phyloP scores from a whole-genome alignment of 2,113 vertebrate genomes.

The Halcyon senegalensis region DNA sequence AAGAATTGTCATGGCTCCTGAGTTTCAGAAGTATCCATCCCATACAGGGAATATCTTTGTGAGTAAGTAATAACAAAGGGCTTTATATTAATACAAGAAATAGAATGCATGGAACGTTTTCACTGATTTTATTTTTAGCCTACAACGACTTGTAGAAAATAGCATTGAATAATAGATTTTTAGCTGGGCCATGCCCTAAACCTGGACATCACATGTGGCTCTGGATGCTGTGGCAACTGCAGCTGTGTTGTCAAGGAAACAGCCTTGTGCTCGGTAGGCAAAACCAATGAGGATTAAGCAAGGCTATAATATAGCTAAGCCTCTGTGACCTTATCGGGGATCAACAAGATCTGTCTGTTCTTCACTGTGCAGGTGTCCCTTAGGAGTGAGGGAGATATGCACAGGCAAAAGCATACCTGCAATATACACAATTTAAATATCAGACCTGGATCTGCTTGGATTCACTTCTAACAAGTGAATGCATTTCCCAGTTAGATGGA shows the following conservation, averaged over 20 bases:
- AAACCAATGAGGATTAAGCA: slow-evolving; percentile 81
- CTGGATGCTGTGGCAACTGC: slow-evolving; percentile 75
- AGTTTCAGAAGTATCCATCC: background rate
- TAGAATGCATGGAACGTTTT: background rate
- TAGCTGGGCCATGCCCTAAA: slow-evolving; percentile 61
- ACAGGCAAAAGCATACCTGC: background rate
- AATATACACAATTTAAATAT: slow-evolving; percentile 46
- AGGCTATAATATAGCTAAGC: slow-evolving; percentile 74
- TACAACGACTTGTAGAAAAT: slow-evolving; percentile 42
- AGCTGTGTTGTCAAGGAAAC: slow-evolving; percentile 81
- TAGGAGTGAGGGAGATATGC: slow-evolving; percentile 3
- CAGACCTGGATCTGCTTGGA: slow-evolving; percentile 34
- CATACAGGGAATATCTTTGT: background rate
- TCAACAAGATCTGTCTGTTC: slow-evolving; percentile 71
- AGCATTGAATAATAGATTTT: slow-evolving; percentile 59
- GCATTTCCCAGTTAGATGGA: slow-evolving; percentile 50
- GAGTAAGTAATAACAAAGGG: background rate
- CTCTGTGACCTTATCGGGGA: slow-evolving; percentile 76
- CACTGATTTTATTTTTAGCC: background rate
- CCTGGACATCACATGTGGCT: slow-evolving; percentile 73
- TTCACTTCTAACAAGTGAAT: slow-evolving; percentile 52
- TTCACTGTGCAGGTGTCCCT: slow-evolving; percentile 62
- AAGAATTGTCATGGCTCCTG: background rate
- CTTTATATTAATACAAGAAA: background rate
- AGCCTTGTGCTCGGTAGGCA: slow-evolving; percentile 74